phyloP scores from a whole-genome alignment of 2,797 vertebrate species.

The Smutsia temminckii region DNA sequence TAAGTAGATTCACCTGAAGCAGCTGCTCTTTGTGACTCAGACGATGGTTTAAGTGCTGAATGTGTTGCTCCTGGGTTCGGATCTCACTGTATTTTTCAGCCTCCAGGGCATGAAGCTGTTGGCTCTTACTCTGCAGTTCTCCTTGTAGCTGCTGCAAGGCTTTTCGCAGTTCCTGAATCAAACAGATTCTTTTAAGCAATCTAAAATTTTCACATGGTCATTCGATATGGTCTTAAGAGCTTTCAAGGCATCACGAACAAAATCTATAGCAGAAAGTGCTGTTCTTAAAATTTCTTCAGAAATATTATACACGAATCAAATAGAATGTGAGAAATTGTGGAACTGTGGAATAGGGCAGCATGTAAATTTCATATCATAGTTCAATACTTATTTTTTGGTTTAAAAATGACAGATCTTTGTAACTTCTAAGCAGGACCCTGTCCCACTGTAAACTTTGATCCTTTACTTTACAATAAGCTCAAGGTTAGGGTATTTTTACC shows the following conservation, averaged over 20 bases:
- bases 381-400: neutral
- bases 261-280: neutral
- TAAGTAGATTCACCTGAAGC: constrained; percentile 86
- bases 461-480: constrained; percentile 5
- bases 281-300: neutral
- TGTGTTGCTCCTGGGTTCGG: constrained; percentile 85
- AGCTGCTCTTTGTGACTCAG: constrained; percentile 90
- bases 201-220: neutral
- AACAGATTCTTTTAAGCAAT: neutral
- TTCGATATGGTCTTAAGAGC: neutral
- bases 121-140: constrained; percentile 87
- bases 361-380: neutral
- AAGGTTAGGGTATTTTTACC: neutral
- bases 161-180: constrained; percentile 89
- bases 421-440: neutral
- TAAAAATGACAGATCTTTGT: neutral
- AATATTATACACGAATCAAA: neutral
- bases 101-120: constrained; percentile 85
- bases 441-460: neutral
- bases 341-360: neutral
- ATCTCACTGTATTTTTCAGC: constrained; percentile 83
- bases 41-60: constrained; percentile 85
- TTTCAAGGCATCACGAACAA: neutral
- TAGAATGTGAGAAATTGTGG: neutral
- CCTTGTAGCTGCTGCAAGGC: constrained; percentile 87